phyloP scores from a whole-genome alignment of 2,888 invertebrate genomes.

The Kuschelorhynchus macadamiae region DNA sequence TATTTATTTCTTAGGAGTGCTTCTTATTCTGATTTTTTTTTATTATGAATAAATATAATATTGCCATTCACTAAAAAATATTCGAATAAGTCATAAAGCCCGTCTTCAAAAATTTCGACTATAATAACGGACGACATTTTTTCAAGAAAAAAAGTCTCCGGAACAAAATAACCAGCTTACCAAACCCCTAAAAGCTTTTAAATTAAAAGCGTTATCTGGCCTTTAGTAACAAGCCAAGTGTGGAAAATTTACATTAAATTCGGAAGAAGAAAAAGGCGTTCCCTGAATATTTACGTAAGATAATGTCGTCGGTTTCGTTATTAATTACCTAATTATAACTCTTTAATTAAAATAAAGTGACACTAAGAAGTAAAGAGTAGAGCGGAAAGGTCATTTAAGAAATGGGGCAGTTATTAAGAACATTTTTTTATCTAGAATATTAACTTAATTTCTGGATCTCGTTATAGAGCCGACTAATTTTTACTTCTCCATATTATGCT shows the following conservation, averaged over 20 bases:
- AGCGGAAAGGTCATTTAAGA: constrained; percentile 24
- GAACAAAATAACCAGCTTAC: constrained; percentile 30
- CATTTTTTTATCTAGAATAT: too few relatives aligned
- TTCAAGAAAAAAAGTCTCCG: constrained; percentile 11
- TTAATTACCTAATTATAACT: constrained; percentile 62
- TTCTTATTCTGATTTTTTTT: too few relatives aligned
- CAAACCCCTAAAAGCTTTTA: constrained; percentile 43
- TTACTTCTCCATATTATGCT: too few relatives aligned
- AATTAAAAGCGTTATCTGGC: constrained; percentile 50
- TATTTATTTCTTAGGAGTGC: too few relatives aligned
- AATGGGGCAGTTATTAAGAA: constrained; percentile 18
- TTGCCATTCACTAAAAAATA: too few relatives aligned
- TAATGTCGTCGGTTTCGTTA: constrained; percentile 57
- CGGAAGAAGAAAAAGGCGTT: constrained; percentile 42
- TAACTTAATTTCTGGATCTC: too few relatives aligned
- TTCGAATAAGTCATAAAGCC: too few relatives aligned
- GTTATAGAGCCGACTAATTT: too few relatives aligned
- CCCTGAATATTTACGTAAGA: constrained; percentile 55
- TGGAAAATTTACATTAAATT: constrained; percentile 50
- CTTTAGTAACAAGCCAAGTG: constrained; percentile 51
- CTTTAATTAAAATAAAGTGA: constrained; percentile 62
- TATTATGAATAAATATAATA: too few relatives aligned
- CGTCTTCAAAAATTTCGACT: too few relatives aligned
- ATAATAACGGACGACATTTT: too few relatives aligned
- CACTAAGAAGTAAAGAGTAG: constrained; percentile 24